Percentiles rank a stretch among this genome's conserved stretches.
Conservation (phyloP, 2,888 invertebrate species). For the Drosophila borealis region DNA sequence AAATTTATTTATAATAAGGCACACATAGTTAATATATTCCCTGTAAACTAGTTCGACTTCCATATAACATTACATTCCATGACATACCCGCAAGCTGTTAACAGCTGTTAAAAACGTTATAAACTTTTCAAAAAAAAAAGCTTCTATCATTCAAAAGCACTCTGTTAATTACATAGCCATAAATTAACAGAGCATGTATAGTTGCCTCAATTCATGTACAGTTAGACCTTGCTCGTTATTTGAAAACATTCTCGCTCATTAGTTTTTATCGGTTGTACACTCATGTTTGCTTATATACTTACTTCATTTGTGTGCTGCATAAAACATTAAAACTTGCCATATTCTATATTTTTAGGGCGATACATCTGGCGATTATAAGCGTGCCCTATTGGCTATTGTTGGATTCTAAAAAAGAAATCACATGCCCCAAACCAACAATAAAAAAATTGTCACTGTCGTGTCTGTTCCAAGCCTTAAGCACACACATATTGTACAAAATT, state of each 20-base stretch:
- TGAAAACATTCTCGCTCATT: constrained; percentile 1
- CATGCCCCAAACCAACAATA: constrained; percentile 40
- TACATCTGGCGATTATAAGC: constrained; percentile 97
- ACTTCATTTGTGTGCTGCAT: constrained; percentile 63
- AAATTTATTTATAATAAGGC: background rate
- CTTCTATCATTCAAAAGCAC: constrained; percentile 7
- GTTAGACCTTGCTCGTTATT: background rate
- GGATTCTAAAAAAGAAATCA: constrained; percentile 84
- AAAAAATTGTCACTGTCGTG: constrained; percentile 58
- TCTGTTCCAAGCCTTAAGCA: constrained; percentile 71
- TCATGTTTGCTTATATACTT: constrained; percentile 24
- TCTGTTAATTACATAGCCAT: constrained; percentile 12
- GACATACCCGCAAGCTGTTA: constrained; percentile 6
- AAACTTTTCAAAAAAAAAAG: constrained; percentile 7
- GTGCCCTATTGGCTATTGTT: constrained; percentile 93
- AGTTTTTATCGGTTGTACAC: constrained; percentile 16
- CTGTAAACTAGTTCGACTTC: background rate
- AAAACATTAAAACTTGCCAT: constrained; percentile 74
- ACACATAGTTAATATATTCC: constrained; percentile 1
- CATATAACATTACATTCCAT: background rate
- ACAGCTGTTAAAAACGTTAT: constrained; percentile 4
- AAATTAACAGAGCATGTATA: constrained; percentile 7
- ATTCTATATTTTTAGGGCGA: constrained; percentile 90
- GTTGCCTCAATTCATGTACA: background rate
- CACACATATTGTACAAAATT: constrained; percentile 66